Evolutionary conservation across 2,113 vertebrate species (phyloP).

Genomic region (Solenodon paradoxus): DNA sequence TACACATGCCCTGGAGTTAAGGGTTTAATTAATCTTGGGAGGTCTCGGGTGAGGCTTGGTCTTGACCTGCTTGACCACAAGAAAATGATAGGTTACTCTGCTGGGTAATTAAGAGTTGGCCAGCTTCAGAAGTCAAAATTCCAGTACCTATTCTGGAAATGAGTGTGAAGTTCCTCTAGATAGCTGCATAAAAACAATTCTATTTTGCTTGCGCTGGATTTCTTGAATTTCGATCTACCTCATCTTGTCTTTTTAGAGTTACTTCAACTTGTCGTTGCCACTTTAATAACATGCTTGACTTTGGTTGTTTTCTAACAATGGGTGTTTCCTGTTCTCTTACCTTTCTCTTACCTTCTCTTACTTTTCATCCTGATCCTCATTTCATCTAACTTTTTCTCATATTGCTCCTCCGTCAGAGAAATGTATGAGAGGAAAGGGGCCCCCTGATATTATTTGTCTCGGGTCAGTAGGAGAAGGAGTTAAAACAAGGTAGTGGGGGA

Average conservation of each 20-base stretch:
- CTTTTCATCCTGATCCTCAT: constrained; percentile 34
- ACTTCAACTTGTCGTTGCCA: constrained; percentile 27
- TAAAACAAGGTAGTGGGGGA: constrained; percentile 38
- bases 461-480: constrained; percentile 59
- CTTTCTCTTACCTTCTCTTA: constrained; percentile 8
- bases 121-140: constrained; percentile 7
- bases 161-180: constrained; percentile 19
- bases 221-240: constrained; percentile 76
- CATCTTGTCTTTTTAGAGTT: constrained; percentile 54
- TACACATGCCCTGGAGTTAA: neutral
- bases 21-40: neutral
- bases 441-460: neutral
- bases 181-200: constrained; percentile 23
- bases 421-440: neutral
- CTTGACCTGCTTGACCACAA: neutral
- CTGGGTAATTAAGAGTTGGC: constrained; percentile 4
- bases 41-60: neutral
- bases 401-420: constrained; percentile 35
- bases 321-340: neutral
- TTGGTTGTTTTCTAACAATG: neutral
- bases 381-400: constrained; percentile 13
- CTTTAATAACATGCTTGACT: constrained; percentile 3
- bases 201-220: constrained; percentile 47
- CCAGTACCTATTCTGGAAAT: neutral
- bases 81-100: neutral